These are phyloP conservation scores for Mionectes macconnelli DNA, from an alignment of 2,113 vertebrate species.

Conservation along the genomic window DNA sequence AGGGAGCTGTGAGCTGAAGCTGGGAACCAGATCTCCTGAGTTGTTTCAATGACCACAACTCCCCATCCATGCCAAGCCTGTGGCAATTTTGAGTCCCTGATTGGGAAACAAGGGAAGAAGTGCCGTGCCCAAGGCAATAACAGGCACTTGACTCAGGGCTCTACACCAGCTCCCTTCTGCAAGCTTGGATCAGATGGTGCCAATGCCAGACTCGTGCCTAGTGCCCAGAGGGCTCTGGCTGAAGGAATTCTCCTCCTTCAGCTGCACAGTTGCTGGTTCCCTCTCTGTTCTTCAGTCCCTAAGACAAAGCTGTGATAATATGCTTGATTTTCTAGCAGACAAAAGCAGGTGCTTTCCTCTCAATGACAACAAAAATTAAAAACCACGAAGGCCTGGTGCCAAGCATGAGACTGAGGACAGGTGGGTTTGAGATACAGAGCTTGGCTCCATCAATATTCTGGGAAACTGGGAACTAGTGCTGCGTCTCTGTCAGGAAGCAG, in stretches of 20 bases:
- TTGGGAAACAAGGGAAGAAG: not conserved
- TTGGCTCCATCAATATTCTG: not conserved
- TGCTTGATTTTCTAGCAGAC: not conserved
- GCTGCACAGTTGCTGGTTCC: not conserved
- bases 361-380: not conserved
- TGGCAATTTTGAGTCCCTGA: not conserved
- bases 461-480: not conserved
- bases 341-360: not conserved
- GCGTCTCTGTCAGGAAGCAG: not conserved
- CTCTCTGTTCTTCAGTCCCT: not conserved
- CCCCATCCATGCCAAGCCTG: not conserved
- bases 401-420: not conserved
- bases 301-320: not conserved
- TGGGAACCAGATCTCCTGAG: not conserved
- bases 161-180: not conserved
- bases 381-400: not conserved
- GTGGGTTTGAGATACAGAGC: not conserved
- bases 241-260: not conserved
- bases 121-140: not conserved
- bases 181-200: not conserved
- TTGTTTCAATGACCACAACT: not conserved
- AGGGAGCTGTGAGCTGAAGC: not conserved
- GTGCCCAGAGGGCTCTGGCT: not conserved
- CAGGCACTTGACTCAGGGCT: not conserved
- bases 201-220: accelerated